Evolutionary conservation across 2,888 invertebrate genomes (phyloP).

Genomic region (Coelogynopora nodosa): DNA sequence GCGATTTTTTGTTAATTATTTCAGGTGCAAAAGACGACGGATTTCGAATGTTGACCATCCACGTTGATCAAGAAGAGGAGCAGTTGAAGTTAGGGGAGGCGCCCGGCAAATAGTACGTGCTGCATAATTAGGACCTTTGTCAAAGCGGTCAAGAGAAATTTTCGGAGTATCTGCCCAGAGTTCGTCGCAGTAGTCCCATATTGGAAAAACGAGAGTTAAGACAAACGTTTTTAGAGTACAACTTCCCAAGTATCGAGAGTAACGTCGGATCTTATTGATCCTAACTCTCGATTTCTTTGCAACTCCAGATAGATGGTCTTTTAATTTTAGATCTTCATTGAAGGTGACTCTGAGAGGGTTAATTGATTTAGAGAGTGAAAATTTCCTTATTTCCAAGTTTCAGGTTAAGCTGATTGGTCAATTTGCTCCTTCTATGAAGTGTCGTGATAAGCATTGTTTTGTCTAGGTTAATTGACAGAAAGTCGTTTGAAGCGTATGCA

Average conservation of each 20-base stretch:
- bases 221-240: neutral
- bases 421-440: neutral
- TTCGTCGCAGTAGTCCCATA: neutral
- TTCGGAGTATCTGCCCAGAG: neutral
- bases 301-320: constrained; percentile 5
- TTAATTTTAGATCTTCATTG: neutral
- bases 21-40: neutral
- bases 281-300: constrained; percentile 12
- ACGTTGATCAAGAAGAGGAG: neutral
- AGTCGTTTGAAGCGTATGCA: neutral
- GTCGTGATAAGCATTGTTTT: neutral
- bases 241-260: constrained; percentile 1
- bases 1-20: too few species aligned
- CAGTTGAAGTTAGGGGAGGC: constrained; percentile 8
- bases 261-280: neutral
- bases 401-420: neutral
- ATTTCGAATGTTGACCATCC: neutral
- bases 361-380: neutral
- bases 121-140: neutral
- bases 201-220: neutral
- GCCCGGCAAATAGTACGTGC: constrained; percentile 2
- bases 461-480: constrained; percentile 7
- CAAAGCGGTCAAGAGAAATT: neutral
- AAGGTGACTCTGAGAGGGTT: neutral
- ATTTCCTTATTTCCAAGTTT: neutral